phyloP scores from a whole-genome alignment of 2,113 vertebrate genomes.

The Urocitellus parryii region DNA sequence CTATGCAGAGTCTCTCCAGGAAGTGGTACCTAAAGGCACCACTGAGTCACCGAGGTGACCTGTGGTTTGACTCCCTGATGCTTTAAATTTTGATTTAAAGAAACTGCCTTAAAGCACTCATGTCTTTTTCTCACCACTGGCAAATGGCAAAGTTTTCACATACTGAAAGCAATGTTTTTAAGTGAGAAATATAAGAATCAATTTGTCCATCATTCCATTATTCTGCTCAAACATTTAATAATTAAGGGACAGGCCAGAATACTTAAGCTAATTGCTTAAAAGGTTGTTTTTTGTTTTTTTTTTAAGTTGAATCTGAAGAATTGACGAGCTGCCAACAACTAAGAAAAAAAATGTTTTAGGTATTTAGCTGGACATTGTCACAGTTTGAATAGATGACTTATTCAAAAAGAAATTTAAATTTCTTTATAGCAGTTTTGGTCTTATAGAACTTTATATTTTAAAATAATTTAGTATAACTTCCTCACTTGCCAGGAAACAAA shows the following conservation, averaged over 20 bases:
- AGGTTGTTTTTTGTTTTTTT: not conserved
- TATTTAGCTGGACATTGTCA: slow-evolving; percentile 7
- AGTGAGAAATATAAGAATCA: slow-evolving; percentile 50
- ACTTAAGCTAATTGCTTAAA: slow-evolving; percentile 38
- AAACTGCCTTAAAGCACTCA: slow-evolving; percentile 22
- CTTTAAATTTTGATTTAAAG: slow-evolving; percentile 22
- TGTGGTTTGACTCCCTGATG: not conserved
- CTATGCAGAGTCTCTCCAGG: not conserved
- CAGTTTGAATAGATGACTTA: not conserved
- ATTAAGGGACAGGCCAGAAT: slow-evolving; percentile 49
- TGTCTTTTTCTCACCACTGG: not conserved
- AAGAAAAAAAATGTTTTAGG: slow-evolving; percentile 44
- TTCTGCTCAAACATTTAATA: slow-evolving; percentile 44
- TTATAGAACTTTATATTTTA: slow-evolving; percentile 51
- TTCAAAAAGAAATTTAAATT: slow-evolving; percentile 51
- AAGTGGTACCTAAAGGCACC: not conserved
- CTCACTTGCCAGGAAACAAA: not conserved
- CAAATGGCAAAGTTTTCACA: slow-evolving; percentile 62
- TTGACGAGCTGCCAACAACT: not conserved
- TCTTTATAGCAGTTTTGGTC: not conserved
- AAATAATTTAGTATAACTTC: not conserved
- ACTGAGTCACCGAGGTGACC: not conserved
- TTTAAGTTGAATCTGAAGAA: not conserved
- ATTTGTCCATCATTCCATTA: slow-evolving; percentile 53
- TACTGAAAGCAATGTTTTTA: slow-evolving; percentile 39